Percentiles rank a stretch among this genome's conserved stretches.
Evolutionary conservation across 1,140 invertebrate species (phyloP).

Genomic region (Vanessa tameamea): DNA sequence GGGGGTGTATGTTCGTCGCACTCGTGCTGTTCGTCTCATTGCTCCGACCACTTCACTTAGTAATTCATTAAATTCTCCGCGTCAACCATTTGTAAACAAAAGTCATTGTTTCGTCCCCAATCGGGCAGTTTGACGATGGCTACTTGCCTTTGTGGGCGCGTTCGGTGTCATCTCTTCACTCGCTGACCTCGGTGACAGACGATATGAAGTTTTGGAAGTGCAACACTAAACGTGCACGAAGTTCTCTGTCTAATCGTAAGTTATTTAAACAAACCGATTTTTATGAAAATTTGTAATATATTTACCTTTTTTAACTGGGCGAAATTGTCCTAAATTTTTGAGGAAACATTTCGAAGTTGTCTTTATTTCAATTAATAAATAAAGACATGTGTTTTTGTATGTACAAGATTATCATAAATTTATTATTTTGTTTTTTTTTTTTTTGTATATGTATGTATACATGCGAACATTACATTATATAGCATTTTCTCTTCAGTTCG

Average conservation of each 20-base stretch:
- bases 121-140: constrained; percentile 71
- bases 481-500: too few relatives aligned
- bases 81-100: constrained; percentile 77
- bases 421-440: too few relatives aligned
- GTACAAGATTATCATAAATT: too few relatives aligned
- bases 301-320: too few relatives aligned
- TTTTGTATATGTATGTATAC: too few relatives aligned
- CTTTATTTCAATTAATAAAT: too few relatives aligned
- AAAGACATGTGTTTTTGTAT: too few relatives aligned
- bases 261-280: neutral
- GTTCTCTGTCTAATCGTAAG: constrained; percentile 28
- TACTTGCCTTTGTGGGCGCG: constrained; percentile 62
- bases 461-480: too few relatives aligned
- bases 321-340: too few relatives aligned
- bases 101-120: constrained; percentile 74
- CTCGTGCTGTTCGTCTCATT: constrained; percentile 58
- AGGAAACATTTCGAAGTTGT: too few relatives aligned
- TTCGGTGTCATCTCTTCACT: constrained; percentile 53
- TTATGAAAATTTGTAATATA: too few relatives aligned
- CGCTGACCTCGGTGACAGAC: constrained; percentile 43
- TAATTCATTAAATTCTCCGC: constrained; percentile 69
- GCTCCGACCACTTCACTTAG: constrained; percentile 55
- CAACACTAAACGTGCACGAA: constrained; percentile 51
- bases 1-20: constrained; percentile 60
- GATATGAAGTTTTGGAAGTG: constrained; percentile 76